A percentile compares a stretch with the other conserved stretches of the same genome.
Conservation (phyloP, 2,888 invertebrate genomes). For the Epistrophe grossulariae region DNA sequence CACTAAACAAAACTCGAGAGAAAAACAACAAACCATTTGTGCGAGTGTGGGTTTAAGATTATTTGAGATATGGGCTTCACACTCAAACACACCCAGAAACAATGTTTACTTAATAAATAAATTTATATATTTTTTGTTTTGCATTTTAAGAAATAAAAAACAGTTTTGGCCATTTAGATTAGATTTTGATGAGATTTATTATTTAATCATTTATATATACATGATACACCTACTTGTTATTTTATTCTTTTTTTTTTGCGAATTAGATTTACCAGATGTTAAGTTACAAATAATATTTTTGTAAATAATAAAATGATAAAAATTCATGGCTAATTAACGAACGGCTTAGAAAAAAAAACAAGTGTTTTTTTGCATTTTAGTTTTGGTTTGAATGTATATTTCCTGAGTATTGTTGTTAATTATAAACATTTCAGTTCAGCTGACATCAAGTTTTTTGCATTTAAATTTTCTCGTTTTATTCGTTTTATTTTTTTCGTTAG, state of each 20-base stretch:
- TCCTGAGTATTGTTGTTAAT: neutral
- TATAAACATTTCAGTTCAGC: constrained; percentile 19
- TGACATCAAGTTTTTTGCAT: constrained; percentile 43
- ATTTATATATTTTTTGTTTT: constrained; percentile 40
- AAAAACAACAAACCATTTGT: constrained; percentile 19
- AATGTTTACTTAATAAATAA: constrained; percentile 56
- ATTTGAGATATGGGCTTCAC: neutral
- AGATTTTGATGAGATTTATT: constrained; percentile 16
- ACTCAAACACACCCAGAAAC: constrained; percentile 21
- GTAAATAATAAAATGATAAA: constrained; percentile 66
- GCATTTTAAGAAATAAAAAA: constrained; percentile 33
- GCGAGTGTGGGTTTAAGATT: constrained; percentile 8
- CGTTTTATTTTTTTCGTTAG: constrained; percentile 4
- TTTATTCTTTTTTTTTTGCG: neutral
- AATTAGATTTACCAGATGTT: constrained; percentile 13
- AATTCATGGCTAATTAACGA: constrained; percentile 56
- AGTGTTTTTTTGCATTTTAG: constrained; percentile 1
- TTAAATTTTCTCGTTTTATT: constrained; percentile 22
- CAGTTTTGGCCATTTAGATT: constrained; percentile 42
- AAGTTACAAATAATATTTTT: constrained; percentile 65
- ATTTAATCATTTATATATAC: neutral
- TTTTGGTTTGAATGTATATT: neutral
- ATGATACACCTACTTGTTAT: neutral
- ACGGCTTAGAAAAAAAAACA: constrained; percentile 42
- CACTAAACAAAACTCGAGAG: neutral